Percentiles rank a stretch among this genome's conserved stretches.
phyloP scores from a whole-genome alignment of 2,113 vertebrate genomes.

The Coturnix japonica region DNA sequence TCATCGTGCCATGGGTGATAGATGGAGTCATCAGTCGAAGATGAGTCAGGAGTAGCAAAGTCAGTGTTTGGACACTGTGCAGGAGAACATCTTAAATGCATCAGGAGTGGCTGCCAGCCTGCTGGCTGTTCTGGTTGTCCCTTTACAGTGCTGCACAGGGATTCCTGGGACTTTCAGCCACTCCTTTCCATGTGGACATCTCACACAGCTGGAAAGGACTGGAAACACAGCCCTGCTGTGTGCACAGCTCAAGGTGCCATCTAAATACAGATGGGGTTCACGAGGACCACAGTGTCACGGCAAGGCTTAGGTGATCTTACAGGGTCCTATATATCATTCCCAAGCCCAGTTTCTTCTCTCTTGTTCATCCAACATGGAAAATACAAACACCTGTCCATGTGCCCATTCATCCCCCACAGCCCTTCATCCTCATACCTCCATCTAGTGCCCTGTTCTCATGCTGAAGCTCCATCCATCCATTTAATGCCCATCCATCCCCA shows the following conservation, averaged over 20 bases:
- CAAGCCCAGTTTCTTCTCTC: neutral
- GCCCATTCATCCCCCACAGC: neutral
- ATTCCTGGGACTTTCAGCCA: neutral
- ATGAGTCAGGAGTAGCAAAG: neutral
- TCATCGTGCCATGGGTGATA: neutral
- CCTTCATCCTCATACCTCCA: neutral
- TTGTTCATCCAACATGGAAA: neutral
- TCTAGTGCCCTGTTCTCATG: no score
- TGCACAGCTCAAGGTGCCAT: neutral
- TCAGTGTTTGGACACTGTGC: neutral
- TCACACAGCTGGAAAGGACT: neutral
- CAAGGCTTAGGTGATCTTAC: neutral
- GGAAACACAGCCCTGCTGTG: neutral
- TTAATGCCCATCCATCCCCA: no score
- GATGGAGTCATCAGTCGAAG: neutral
- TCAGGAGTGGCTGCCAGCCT: neutral
- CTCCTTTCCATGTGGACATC: neutral
- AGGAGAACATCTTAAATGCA: neutral
- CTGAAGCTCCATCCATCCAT: neutral
- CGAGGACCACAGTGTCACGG: neutral
- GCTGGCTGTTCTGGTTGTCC: neutral
- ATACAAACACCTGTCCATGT: neutral
- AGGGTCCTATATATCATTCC: neutral
- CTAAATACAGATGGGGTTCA: neutral
- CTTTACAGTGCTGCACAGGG: neutral